Evolutionary conservation across 2,888 invertebrate species (phyloP).

Genomic region (Mamestra brassicae): DNA sequence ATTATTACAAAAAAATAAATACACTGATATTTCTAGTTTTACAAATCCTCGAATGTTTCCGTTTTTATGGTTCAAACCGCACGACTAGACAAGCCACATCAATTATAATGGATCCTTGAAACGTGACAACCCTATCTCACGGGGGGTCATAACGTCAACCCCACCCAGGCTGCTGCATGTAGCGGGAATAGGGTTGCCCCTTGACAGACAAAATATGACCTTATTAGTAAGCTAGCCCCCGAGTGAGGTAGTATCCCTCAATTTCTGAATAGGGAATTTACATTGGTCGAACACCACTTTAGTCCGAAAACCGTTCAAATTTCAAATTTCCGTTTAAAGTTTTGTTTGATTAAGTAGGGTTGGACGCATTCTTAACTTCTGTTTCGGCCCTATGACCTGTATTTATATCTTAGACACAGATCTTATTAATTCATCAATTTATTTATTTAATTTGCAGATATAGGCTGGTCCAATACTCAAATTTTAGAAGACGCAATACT

Average conservation of each 20-base stretch:
- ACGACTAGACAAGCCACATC: conserved; percentile 44
- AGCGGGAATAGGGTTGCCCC: conserved; percentile 48
- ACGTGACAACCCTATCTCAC: conserved; percentile 54
- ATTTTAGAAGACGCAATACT: not conserved
- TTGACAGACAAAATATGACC: not conserved
- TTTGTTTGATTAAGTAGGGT: too few relatives aligned
- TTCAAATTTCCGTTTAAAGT: too few relatives aligned
- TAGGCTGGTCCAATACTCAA: not conserved
- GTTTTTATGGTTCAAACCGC: not conserved
- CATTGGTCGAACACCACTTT: not conserved
- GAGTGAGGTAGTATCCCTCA: not conserved
- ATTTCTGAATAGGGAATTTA: too few relatives aligned
- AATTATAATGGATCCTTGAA: conserved; percentile 36
- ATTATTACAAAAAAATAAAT: not conserved
- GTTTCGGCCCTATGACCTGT: not conserved
- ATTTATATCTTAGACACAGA: not conserved
- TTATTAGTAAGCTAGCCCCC: not conserved
- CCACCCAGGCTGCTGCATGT: conserved; percentile 49
- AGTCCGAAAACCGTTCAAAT: not conserved
- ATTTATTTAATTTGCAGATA: not conserved
- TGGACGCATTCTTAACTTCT: too few relatives aligned
- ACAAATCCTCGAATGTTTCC: not conserved
- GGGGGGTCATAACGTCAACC: conserved; percentile 52
- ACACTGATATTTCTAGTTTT: not conserved
- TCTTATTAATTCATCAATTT: not conserved